Evolutionary conservation across 2,888 invertebrate genomes (phyloP), one percentile per base, ranked within the genome.

Genomic region (Teinopalpus imperialis): DNA sequence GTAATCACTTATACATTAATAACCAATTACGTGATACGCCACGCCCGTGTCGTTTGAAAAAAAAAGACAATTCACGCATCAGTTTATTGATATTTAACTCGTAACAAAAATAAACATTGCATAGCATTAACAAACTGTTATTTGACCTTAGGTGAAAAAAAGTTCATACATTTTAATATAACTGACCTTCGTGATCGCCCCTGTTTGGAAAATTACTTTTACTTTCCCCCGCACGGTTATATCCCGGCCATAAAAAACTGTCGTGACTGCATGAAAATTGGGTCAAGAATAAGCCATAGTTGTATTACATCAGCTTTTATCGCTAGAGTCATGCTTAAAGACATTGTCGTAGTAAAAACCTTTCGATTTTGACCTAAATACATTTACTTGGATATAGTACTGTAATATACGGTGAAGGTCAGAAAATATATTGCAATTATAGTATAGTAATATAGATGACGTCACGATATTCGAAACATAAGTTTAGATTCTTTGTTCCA

Each of bases 111-210:
- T n/a, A 7, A 42, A 34, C 7, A 12, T 12, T 20, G 16, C 36
- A n/a, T n/a, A n/a, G n/a, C n/a, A n/a, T n/a, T n/a, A n/a, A n/a
- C n/a, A n/a, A n/a, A n/a, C n/a, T n/a, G 9, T 14, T 31, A 24
- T 44, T 31, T 31, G 30, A 45, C 13, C 29, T 14, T 7, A 13
- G 20, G 18, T 29, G 43, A 27, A 27, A 34, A 43, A 43, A 43
- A 16, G 34, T 29, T 27, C 13, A 35, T 30, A 12, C 13, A 30
- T n/a, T 18, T 23, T 30, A 45, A 36, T 43, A 8, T 27, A 20
- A 30, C 24, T 43, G 48, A 51, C 52, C 52, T 56, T 57, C 51
- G 47, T 50, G 52, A 45, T 47, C 44, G 50, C 44, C 29, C 43
- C 30, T 45, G 35, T 51, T 45, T 39, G 31, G 51, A 45, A 51